Evolutionary conservation across 2,113 vertebrate species (phyloP), one percentile per base, ranked within the genome.

Genomic region (Corvus cornix): DNA sequence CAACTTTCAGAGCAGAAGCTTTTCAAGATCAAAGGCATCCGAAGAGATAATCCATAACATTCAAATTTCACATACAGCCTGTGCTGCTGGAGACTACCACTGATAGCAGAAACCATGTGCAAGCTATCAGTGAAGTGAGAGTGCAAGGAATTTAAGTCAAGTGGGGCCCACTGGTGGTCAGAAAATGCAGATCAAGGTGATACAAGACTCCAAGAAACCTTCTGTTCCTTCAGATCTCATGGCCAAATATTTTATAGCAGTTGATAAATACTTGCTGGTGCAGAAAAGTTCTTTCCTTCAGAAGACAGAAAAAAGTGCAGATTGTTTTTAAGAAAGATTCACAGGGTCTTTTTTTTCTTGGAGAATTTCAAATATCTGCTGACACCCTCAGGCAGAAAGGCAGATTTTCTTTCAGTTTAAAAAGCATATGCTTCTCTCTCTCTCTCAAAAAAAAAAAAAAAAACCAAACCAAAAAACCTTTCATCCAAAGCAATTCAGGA

Each of bases 371-470:
- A 96, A 95, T 90, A 93, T 96, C 90, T 97, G 83, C 95, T 97
- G 96, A 97, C 96, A 97, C 96, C 95, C 92, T 94, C 92, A 97
- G 96, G 96, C 92, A 95, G 90, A 93, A 94, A 92, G 31, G 76
- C 53, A 94, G 78, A 92, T 86, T 80, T 90, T 76, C 60, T 68
- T 90, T 58, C 31, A 9, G 3, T 44, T 79, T 83, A 44, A 52
- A 78, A 87, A 86, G 16, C 43, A 11, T 3, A 5, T 28, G 26
- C 4, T 69, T 93, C 23, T 56, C 33, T 73, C 31, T 79, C n/a
- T 43, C 20, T 69, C 33, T 52, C 33, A 26, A 86, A 67, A 75
- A 7, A 39, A 39, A 39, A 39, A 39, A 39, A 39, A 37, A 37
- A 37, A 9, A 37, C 10, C 6, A 62, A 35, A 37, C 3, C 3